Percentiles rank a stretch among this genome's conserved stretches.
These are phyloP conservation scores for Whitmania pigra DNA, from an alignment of 1,140 invertebrate genomes.

Conservation along the genomic window DNA sequence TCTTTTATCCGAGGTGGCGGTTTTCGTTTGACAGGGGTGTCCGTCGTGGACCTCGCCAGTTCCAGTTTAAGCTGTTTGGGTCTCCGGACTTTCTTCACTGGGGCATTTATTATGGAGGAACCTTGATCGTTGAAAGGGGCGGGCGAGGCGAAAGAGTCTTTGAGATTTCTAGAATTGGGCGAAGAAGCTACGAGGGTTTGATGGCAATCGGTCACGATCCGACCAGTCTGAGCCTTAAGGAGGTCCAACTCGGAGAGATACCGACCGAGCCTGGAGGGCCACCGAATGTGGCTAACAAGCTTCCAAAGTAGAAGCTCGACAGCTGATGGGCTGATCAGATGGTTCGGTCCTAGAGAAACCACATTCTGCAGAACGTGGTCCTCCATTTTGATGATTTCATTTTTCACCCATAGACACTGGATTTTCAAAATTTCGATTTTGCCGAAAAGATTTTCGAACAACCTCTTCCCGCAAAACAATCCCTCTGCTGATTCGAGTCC, in stretches of 20 bases:
- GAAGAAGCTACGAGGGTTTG: not conserved
- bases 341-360: too few species aligned
- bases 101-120: not conserved
- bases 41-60: not conserved
- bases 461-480: too few species aligned
- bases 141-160: not conserved
- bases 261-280: not conserved
- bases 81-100: not conserved
- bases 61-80: constrained; percentile 1
- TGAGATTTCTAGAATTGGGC: not conserved
- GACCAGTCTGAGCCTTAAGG: not conserved
- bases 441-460: too few species aligned
- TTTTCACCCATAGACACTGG: too few species aligned
- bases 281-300: not conserved
- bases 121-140: not conserved
- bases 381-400: too few species aligned
- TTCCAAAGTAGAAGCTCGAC: not conserved
- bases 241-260: constrained; percentile 1
- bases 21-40: not conserved
- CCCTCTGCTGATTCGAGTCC: too few species aligned
- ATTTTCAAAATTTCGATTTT: too few species aligned
- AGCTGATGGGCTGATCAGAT: not conserved
- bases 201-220: not conserved
- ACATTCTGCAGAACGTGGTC: too few species aligned
- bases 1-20: too few species aligned